Percentiles rank a stretch among this genome's conserved stretches.
phyloP scores from a whole-genome alignment of 2,888 invertebrate genomes.

The Fragum fragum region DNA sequence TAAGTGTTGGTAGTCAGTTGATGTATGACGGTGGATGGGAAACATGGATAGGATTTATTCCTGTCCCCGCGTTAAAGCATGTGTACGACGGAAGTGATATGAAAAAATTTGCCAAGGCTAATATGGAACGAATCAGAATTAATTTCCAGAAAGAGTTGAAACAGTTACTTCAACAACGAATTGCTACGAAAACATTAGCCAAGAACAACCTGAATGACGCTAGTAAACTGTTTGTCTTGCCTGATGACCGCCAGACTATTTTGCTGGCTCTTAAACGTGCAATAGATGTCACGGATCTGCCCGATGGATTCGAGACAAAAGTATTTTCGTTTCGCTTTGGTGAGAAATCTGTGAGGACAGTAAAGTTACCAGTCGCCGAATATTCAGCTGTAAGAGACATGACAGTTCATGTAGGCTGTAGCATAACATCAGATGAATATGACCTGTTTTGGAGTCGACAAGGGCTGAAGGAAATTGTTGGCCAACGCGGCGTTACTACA shows the following conservation, averaged over 20 bases:
- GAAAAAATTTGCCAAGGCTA: too few relatives aligned
- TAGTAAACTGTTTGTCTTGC: constrained; percentile 17
- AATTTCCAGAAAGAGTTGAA: too few relatives aligned
- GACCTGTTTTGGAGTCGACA: constrained; percentile 38
- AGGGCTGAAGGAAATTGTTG: constrained; percentile 25
- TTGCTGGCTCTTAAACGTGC: constrained; percentile 15
- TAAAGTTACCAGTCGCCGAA: constrained; percentile 24
- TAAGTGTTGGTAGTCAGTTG: too few relatives aligned
- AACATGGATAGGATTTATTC: too few relatives aligned
- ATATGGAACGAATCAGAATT: too few relatives aligned
- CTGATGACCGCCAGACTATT: constrained; percentile 11
- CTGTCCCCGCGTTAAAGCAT: too few relatives aligned
- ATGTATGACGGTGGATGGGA: too few relatives aligned
- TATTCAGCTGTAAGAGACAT: not conserved
- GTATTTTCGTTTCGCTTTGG: constrained; percentile 39
- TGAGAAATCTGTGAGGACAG: constrained; percentile 22
- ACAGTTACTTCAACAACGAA: constrained; percentile 59
- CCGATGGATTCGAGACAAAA: constrained; percentile 7
- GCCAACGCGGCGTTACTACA: not conserved
- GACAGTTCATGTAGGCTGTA: constrained; percentile 17
- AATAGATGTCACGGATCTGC: constrained; percentile 8
- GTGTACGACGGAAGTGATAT: too few relatives aligned
- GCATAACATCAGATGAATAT: not conserved
- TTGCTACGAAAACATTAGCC: not conserved
- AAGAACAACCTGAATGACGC: not conserved